Evolutionary conservation across 2,113 vertebrate species (phyloP).

Genomic region (Girardinichthys multiradiatus): DNA sequence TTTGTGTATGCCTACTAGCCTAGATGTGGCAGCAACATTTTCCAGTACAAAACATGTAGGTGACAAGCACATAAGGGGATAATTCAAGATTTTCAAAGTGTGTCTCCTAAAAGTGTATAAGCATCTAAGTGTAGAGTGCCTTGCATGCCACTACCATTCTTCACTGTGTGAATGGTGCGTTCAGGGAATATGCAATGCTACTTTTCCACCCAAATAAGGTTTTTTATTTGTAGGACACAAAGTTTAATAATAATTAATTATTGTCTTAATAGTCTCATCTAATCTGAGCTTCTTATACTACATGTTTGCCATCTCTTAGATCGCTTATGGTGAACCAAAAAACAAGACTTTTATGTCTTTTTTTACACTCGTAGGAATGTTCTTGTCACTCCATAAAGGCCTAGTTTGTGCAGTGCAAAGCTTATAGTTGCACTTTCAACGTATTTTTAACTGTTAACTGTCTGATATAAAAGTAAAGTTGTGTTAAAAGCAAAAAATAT

Average conservation of each 20-base stretch:
- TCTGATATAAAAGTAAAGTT: no score
- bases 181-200: not conserved
- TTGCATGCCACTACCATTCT: not conserved
- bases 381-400: no score
- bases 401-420: no score
- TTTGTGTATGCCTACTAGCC: conserved; percentile 29
- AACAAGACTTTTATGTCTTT: no score
- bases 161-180: not conserved
- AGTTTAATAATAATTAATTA: no score
- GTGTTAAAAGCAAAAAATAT: no score
- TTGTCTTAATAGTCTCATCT: not conserved
- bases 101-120: not conserved
- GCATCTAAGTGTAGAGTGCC: not conserved
- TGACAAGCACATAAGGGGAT: not conserved
- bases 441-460: no score
- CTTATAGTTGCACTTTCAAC: no score
- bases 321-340: no score
- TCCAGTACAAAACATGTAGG: conserved; percentile 3
- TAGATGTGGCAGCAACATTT: conserved; percentile 25
- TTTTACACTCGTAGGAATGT: no score
- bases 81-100: not conserved
- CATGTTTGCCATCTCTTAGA: no score
- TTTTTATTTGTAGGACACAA: no score
- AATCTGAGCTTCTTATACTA: not conserved
- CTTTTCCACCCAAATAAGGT: not conserved